These are phyloP conservation scores for Polia nebulosa DNA, from an alignment of 2,888 invertebrate genomes.

Conservation along the genomic window DNA sequence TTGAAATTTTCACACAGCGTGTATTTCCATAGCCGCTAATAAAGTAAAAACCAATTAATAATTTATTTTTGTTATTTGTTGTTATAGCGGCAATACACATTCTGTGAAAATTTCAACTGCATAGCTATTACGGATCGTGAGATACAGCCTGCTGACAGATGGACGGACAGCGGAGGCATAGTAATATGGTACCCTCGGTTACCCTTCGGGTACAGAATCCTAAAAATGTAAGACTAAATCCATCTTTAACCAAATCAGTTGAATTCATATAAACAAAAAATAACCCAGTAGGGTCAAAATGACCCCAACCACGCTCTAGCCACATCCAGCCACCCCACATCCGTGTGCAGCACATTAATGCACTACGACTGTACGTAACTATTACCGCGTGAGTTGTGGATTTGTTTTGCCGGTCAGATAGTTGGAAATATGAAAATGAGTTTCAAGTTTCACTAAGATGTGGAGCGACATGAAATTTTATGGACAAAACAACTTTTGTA, in stretches of 20 bases:
- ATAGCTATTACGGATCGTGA: no score
- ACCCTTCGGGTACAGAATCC: no score
- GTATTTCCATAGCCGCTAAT: no score
- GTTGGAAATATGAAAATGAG: constrained; percentile 88
- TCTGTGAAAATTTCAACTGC: no score
- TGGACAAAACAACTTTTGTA: constrained; percentile 70
- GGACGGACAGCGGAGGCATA: no score
- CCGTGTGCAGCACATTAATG: constrained; percentile 80
- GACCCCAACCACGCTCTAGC: neutral
- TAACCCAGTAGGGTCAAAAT: neutral
- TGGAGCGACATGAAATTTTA: constrained; percentile 78
- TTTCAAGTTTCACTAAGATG: constrained; percentile 77
- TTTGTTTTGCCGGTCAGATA: constrained; percentile 88
- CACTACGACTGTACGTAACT: constrained; percentile 85
- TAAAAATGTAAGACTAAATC: no score
- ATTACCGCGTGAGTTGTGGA: constrained; percentile 88
- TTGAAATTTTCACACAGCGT: no score
- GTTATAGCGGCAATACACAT: no score
- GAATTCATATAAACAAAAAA: neutral
- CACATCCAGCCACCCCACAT: constrained; percentile 60
- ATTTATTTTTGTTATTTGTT: no score
- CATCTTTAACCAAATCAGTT: neutral
- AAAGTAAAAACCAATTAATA: no score
- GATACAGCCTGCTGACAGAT: no score
- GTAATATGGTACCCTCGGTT: no score